Conservation (phyloP, 2,797 vertebrate species). For the Melanotaenia pygmaea region DNA sequence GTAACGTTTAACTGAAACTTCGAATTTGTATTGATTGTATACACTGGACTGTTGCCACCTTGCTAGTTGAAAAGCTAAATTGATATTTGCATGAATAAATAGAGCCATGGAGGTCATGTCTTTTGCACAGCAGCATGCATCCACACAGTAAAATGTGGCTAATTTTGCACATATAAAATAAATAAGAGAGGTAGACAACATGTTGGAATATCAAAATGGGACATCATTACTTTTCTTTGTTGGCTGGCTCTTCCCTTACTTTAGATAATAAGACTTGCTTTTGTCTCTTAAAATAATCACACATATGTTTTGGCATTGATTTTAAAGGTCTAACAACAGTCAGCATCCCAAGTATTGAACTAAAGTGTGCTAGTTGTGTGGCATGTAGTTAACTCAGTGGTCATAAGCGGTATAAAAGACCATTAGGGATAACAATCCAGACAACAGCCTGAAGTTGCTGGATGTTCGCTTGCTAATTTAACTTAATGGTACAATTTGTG, state of each 20-base stretch:
- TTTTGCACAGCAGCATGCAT: not conserved
- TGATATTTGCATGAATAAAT: not conserved
- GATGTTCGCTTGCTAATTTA: slow-evolving; percentile 58
- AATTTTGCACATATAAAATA: not conserved
- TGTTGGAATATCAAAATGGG: not conserved
- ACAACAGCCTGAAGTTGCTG: slow-evolving; percentile 32
- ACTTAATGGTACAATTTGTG: slow-evolving; percentile 62
- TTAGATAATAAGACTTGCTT: not conserved
- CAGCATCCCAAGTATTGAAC: slow-evolving; percentile 1
- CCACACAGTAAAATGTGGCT: not conserved
- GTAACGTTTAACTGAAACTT: not conserved
- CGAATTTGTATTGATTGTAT: not conserved
- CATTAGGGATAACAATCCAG: slow-evolving; percentile 27
- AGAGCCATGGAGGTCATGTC: not conserved
- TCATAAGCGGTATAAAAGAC: slow-evolving; percentile 23
- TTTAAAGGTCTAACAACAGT: slow-evolving; percentile 9
- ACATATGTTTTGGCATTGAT: not conserved
- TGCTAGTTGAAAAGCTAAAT: not conserved
- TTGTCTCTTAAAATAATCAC: not conserved
- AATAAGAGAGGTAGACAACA: not conserved
- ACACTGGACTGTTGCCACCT: not conserved
- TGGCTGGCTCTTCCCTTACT: not conserved
- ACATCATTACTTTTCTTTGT: not conserved
- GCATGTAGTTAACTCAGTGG: slow-evolving; percentile 12
- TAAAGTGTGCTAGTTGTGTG: slow-evolving; percentile 11